Percentiles rank a stretch among this genome's conserved stretches.
Evolutionary conservation across 1,140 invertebrate species (phyloP).

Genomic region (Monochamus saltuarius): DNA sequence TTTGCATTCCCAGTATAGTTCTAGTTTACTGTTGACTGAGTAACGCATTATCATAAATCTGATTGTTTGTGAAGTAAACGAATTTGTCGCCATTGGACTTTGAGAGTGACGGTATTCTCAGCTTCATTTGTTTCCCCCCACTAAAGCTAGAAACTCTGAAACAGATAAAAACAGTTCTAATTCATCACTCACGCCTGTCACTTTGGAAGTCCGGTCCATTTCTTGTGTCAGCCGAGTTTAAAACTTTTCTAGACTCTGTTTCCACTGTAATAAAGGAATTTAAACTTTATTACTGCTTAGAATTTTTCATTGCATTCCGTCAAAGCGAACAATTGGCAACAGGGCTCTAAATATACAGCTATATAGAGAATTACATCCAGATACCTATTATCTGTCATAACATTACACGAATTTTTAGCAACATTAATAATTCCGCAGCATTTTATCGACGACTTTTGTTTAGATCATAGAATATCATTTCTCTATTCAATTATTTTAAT

Average conservation of each 20-base stretch:
- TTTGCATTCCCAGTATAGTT: conserved; percentile 32
- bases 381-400: too few species aligned
- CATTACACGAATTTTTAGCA: too few species aligned
- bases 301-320: conserved; percentile 1
- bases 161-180: conserved; percentile 25
- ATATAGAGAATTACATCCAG: too few species aligned
- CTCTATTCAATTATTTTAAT: too few species aligned
- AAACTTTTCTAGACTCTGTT: conserved; percentile 20
- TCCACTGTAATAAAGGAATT: conserved; percentile 19
- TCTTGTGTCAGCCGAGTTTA: conserved; percentile 21
- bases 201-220: conserved; percentile 18
- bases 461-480: too few species aligned
- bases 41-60: conserved; percentile 29
- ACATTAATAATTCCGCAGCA: too few species aligned
- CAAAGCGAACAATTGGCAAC: too few species aligned
- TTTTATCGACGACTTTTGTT: too few species aligned
- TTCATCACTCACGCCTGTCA: conserved; percentile 29
- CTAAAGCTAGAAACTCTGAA: conserved; percentile 13
- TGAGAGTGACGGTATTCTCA: not conserved
- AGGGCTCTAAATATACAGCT: too few species aligned
- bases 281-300: conserved; percentile 11
- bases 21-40: conserved; percentile 27
- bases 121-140: conserved; percentile 9
- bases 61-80: conserved; percentile 28
- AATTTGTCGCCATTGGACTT: conserved; percentile 5